Evolutionary conservation across 2,888 invertebrate species (phyloP).

Genomic region (Quadroppia sp.): DNA sequence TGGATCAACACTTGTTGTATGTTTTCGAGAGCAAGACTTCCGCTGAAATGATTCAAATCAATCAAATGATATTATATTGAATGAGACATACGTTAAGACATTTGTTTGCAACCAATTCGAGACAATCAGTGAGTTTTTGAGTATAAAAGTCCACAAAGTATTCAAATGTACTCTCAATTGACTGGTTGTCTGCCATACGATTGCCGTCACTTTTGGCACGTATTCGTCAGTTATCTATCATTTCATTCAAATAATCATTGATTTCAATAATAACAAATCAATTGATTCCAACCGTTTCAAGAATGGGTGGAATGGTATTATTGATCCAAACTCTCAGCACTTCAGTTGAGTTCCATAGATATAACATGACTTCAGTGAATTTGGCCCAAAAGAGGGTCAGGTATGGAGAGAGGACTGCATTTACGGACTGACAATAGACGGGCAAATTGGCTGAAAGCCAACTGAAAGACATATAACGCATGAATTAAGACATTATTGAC

Average conservation of each 20-base stretch:
- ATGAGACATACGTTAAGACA: constrained; percentile 39
- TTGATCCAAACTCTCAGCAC: constrained; percentile 49
- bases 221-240: constrained; percentile 42
- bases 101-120: constrained; percentile 37
- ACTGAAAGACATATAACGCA: constrained; percentile 26
- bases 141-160: constrained; percentile 13
- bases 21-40: constrained; percentile 34
- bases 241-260: background rate
- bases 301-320: constrained; percentile 46
- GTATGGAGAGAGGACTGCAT: constrained; percentile 50
- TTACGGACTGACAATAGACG: constrained; percentile 49
- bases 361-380: constrained; percentile 47
- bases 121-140: constrained; percentile 10
- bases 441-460: constrained; percentile 44
- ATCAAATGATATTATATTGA: background rate
- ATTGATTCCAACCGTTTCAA: constrained; percentile 46
- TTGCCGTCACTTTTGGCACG: background rate
- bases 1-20: constrained; percentile 23
- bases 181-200: background rate
- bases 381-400: constrained; percentile 49
- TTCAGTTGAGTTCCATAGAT: constrained; percentile 49
- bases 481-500: background rate
- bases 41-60: background rate
- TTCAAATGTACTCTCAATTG: background rate
- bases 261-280: background rate